A percentile compares a stretch with the other conserved stretches of the same genome.
Evolutionary conservation across 2,888 invertebrate species (phyloP).

Genomic region (Parasteatoda lunata): DNA sequence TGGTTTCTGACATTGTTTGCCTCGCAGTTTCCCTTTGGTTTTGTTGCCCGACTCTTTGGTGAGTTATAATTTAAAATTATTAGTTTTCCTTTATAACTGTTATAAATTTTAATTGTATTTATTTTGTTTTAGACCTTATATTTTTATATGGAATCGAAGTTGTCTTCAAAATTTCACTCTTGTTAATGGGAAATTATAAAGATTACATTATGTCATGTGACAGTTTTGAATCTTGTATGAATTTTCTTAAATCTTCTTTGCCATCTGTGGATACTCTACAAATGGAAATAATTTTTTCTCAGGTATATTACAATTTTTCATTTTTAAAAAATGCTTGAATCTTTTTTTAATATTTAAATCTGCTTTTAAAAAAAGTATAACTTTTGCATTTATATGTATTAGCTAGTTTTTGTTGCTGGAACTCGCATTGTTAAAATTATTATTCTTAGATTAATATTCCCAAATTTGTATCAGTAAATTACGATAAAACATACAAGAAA

Average conservation of each 20-base stretch:
- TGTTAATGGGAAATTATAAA: constrained; percentile 87
- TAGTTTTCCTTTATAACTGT: too few relatives aligned
- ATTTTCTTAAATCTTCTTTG: constrained; percentile 87
- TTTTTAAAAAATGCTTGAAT: too few relatives aligned
- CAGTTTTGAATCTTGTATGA: constrained; percentile 94
- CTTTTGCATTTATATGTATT: too few relatives aligned
- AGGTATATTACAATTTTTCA: constrained; percentile 77
- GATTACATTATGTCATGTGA: constrained; percentile 88
- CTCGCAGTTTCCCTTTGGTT: constrained; percentile 95
- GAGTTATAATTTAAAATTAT: constrained; percentile 68
- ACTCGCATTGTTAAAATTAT: too few relatives aligned
- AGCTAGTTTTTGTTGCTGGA: too few relatives aligned
- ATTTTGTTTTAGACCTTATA: constrained; percentile 82
- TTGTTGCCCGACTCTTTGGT: constrained; percentile 95
- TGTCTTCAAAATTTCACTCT: constrained; percentile 90
- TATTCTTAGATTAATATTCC: too few relatives aligned
- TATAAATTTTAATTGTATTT: neutral
- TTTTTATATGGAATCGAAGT: constrained; percentile 90
- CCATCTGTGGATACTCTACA: constrained; percentile 76
- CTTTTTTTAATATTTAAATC: too few relatives aligned
- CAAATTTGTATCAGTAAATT: too few relatives aligned
- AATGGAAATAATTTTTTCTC: constrained; percentile 88
- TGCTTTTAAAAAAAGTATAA: too few relatives aligned
- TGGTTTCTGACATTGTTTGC: constrained; percentile 97
- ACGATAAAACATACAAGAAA: too few relatives aligned